Percentiles rank a stretch among this genome's conserved stretches.
phyloP scores from a whole-genome alignment of 2,888 invertebrate genomes.

The Cheilosia pagana region DNA sequence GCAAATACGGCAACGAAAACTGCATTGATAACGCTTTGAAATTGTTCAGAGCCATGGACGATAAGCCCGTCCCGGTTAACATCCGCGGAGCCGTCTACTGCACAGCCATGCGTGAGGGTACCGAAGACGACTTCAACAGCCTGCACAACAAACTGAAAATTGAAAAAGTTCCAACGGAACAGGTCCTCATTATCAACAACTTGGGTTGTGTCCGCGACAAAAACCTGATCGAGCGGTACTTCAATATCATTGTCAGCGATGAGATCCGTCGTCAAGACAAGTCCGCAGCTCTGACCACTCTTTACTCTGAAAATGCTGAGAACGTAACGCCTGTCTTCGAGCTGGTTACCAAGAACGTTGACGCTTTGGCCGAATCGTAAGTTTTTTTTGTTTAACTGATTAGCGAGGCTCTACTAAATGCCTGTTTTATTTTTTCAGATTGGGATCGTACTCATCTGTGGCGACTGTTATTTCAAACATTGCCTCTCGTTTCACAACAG shows the following conservation, averaged over 20 bases:
- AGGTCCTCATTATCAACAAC: conserved; percentile 86
- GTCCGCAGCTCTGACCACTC: conserved; percentile 81
- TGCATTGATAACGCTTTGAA: conserved; percentile 84
- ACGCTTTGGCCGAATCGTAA: conserved; percentile 79
- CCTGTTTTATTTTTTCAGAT: conserved; percentile 73
- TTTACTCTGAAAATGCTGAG: conserved; percentile 85
- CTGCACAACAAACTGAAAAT: conserved; percentile 76
- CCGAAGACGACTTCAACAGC: conserved; percentile 36
- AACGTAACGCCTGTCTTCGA: conserved; percentile 85
- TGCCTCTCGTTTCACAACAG: conserved; percentile 80
- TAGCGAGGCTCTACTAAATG: not conserved
- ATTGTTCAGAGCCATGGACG: conserved; percentile 49
- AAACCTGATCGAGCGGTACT: conserved; percentile 85
- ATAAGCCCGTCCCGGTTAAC: conserved; percentile 48
- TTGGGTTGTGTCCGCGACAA: conserved; percentile 88
- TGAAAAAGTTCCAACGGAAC: conserved; percentile 88
- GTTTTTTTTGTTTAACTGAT: too few relatives aligned
- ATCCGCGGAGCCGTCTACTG: conserved; percentile 67
- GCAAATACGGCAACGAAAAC: conserved; percentile 85
- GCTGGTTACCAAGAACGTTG: conserved; percentile 81
- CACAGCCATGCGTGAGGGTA: conserved; percentile 65
- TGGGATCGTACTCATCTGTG: conserved; percentile 80
- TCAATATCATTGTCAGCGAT: conserved; percentile 83
- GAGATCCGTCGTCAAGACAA: conserved; percentile 82
- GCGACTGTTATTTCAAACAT: conserved; percentile 80